Conservation (phyloP, 2,888 invertebrate genomes). For the Andrena flavipes region DNA sequence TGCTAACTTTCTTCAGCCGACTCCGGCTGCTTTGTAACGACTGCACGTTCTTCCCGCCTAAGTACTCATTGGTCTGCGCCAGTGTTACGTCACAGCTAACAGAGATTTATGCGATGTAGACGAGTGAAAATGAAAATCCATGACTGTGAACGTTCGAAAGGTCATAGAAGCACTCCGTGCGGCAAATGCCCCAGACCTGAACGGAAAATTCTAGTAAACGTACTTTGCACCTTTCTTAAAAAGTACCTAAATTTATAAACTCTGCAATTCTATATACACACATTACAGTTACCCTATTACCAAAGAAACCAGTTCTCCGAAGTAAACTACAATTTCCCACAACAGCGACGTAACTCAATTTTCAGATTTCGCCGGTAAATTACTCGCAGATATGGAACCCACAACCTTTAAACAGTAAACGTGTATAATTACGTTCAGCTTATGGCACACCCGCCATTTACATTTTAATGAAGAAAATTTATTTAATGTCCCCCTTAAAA, state of each 20-base stretch:
- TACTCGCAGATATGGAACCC: background rate
- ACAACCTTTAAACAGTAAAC: background rate
- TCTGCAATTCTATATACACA: no score
- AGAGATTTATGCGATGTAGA: slow-evolving; percentile 51
- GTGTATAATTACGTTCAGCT: background rate
- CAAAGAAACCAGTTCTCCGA: no score
- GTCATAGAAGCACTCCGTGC: slow-evolving; percentile 3
- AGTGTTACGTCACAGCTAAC: slow-evolving; percentile 55
- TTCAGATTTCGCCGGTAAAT: background rate
- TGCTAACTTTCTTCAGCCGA: slow-evolving; percentile 50
- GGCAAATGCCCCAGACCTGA: background rate
- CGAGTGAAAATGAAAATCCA: slow-evolving; percentile 68
- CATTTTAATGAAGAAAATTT: no score
- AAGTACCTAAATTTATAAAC: no score
- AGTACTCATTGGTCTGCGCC: slow-evolving; percentile 40
- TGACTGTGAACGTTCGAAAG: slow-evolving; percentile 22
- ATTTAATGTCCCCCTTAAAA: background rate
- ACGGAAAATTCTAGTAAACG: background rate
- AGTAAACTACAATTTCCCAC: no score
- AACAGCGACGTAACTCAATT: background rate
- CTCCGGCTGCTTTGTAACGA: slow-evolving; percentile 38
- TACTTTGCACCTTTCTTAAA: no score
- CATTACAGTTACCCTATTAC: no score
- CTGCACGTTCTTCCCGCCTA: slow-evolving; percentile 53
- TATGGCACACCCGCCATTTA: no score